Base-by-base conservation (phyloP, 2,113 vertebrate genomes). In the Strix aluco region DNA sequence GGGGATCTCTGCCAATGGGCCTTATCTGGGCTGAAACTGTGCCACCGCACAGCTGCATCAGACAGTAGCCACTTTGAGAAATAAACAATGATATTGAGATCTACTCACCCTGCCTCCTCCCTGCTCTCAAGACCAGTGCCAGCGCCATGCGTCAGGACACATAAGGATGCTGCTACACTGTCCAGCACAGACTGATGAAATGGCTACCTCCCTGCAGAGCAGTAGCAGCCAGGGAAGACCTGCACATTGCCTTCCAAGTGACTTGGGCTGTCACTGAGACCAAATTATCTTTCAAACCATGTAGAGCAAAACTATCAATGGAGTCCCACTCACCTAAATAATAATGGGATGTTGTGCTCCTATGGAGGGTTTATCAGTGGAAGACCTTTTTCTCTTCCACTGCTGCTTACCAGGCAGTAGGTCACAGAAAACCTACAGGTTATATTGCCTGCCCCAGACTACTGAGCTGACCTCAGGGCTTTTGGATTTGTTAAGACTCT, bases 41-140 rank as follows among this genome's bases (percentile, higher is more conserved):
- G 93, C 82, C 92, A 91, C 71, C 42, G 2, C 85, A 69, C 93
- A 97, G 85, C 94, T 95, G 97, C 86, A 66, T 8, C 72, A 80
- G 54, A 97, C 97, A 97, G 94, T 81, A 72, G 67, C 51, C 86
- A 84, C 94, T 97, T 69, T 95, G 97, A 97, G 91, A 75, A 65
- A 32, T 5, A 74, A 95, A 97, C 97, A 96, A 93, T 94, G 92
- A 92, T 14, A 17, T 49, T 29, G 93, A 79, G 77, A 62, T 57
- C 75, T 15, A 26, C 94, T 95, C 70, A 54, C 47, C 80, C 83
- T 49, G 36, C 46, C 91, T 74, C 92, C 80, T 86, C 88, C 81
- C 62, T 69, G 84, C 67, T 92, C 78, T 67, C 52, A 38, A 89
- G 90, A 34, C 34, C 74, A 46, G 81, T 49, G 71, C 73, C 93